Conservation (phyloP, 2,797 vertebrate species). For the Pachyuromys duprasi region DNA sequence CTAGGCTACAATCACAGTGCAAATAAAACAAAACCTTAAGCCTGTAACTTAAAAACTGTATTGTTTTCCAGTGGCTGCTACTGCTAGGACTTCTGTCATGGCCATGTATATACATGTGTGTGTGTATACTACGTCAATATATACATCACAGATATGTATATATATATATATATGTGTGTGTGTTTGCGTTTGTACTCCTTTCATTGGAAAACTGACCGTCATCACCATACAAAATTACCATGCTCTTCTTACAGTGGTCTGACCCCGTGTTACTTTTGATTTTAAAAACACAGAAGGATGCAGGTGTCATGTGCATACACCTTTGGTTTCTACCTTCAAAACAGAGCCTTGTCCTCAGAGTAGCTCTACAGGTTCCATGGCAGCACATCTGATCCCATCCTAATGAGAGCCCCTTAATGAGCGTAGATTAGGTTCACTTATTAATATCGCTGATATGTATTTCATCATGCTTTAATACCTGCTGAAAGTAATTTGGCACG, state of each 20-base stretch:
- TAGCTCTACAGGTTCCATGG: not conserved
- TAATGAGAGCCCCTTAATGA: constrained; percentile 65
- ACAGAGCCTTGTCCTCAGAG: constrained; percentile 1
- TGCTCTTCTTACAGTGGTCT: not conserved
- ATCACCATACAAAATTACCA: not conserved
- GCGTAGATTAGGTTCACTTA: constrained; percentile 53
- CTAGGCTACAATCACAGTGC: not conserved
- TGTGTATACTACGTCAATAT: too few species aligned
- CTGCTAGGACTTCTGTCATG: not conserved
- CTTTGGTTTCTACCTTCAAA: constrained; percentile 40
- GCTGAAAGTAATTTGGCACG: constrained; percentile 59
- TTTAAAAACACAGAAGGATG: constrained; percentile 46
- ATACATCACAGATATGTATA: too few species aligned
- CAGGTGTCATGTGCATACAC: not conserved
- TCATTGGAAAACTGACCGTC: not conserved
- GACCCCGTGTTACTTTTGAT: not conserved
- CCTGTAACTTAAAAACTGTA: not conserved
- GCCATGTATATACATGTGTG: not conserved
- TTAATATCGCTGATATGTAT: constrained; percentile 63
- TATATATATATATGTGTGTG: not conserved
- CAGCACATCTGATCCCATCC: constrained; percentile 54
- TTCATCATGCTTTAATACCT: constrained; percentile 69
- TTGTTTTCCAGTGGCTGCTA: not conserved
- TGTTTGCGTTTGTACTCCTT: not conserved
- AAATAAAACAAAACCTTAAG: not conserved